A percentile compares a stretch with the other conserved stretches of the same genome.
Conservation (phyloP, 2,888 invertebrate species). For the Odontomyia ornata region DNA sequence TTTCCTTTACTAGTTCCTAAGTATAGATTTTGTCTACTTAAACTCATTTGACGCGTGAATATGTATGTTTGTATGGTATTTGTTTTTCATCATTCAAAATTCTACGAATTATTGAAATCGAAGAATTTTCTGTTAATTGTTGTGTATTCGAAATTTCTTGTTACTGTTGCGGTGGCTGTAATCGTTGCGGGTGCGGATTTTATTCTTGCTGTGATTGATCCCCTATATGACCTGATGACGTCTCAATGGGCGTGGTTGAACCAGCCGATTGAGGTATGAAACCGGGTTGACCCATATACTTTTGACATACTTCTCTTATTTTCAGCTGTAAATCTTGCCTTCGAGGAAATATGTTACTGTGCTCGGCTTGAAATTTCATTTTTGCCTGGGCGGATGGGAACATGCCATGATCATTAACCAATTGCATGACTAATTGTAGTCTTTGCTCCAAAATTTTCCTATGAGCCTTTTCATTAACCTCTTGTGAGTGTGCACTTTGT, state of each 20-base stretch:
- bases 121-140: too few relatives aligned
- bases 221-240: slow-evolving; percentile 47
- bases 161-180: slow-evolving; percentile 13
- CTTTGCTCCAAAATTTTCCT: too few relatives aligned
- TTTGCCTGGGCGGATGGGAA: slow-evolving; percentile 93
- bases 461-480: too few relatives aligned
- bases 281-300: slow-evolving; percentile 84
- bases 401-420: slow-evolving; percentile 91
- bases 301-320: slow-evolving; percentile 97
- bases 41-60: slow-evolving; percentile 9
- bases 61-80: slow-evolving; percentile 3
- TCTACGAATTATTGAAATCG: too few relatives aligned
- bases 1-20: slow-evolving; percentile 1
- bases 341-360: slow-evolving; percentile 92
- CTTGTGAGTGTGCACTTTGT: slow-evolving; percentile 63
- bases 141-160: slow-evolving; percentile 7
- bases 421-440: slow-evolving; percentile 89
- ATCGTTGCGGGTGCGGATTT: slow-evolving; percentile 39
- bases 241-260: too few relatives aligned
- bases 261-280: slow-evolving; percentile 76
- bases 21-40: slow-evolving; percentile 3
- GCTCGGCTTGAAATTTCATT: slow-evolving; percentile 83
- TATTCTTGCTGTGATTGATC: slow-evolving; percentile 45
- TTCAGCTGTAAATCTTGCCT: too few relatives aligned
- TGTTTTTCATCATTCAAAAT: too few relatives aligned